Evolutionary conservation across 2,113 vertebrate genomes (phyloP), one percentile per base, ranked within the genome.

Genomic region (Seriola aureovittata): DNA sequence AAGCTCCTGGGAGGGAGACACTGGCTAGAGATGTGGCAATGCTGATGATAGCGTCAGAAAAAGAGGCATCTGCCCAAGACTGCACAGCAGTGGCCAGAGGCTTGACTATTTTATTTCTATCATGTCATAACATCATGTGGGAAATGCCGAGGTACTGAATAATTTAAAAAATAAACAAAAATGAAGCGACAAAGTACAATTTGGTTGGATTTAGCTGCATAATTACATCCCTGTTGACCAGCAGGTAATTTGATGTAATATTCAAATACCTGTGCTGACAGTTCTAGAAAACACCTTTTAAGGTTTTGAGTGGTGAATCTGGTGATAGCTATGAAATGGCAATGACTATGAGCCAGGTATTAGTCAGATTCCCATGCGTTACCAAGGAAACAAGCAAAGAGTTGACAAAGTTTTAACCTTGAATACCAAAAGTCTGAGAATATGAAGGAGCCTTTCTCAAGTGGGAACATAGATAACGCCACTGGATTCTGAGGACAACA

Each of bases 1-100:
- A 80, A 72, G 54, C 63, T 67, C 85, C 75, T 11, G 78, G 85
- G 80, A 85, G 65, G 17, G 32, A 71, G 57, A 74, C 62, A 62
- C 36, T n/a, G 23, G n/a, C 29, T 32, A 42, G 32, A 78, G 71
- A 83, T 73, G 71, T 60, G 63, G 79, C 70, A 68, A 57, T 75
- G 64, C 52, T 32, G 80, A 78, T 62, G 85, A 76, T 54, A 86
- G 50, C 54, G 13, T 79, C 52, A 68, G 66, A 73, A 40, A 65
- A 75, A 46, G 63, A 57, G 29, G 59, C 67, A 50, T 57, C 52
- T 29, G 77, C 82, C 68, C 23, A 73, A 65, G 77, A 82, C 68
- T 1, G 50, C 38, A 6, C 4, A 58, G 50, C 57, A 57, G 21
- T 36, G 54, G 60, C 68, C 68, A 7, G 23, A 71, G 67, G 76